Conservation (phyloP, 2,113 vertebrate species). For the Petrocephalus microphthalmus region DNA sequence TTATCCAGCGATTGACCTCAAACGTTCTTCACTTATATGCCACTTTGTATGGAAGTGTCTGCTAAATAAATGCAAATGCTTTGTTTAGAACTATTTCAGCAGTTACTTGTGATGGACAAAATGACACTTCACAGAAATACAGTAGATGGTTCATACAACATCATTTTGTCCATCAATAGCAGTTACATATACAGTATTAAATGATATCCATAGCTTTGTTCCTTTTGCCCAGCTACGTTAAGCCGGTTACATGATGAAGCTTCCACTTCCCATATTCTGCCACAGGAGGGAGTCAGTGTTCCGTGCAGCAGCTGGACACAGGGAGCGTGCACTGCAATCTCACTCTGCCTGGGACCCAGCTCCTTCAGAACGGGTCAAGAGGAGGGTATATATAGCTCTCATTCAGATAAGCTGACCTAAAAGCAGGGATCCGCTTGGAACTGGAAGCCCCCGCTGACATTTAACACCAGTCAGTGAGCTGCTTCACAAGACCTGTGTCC, state of each 20-base stretch:
- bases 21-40: not conserved
- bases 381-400: not conserved
- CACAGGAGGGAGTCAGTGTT: not conserved
- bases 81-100: not conserved
- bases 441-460: not conserved
- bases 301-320: not conserved
- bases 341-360: not conserved
- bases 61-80: not conserved
- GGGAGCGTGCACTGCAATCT: not conserved
- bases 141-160: not conserved
- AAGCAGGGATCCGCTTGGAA: not conserved
- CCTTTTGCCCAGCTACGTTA: not conserved
- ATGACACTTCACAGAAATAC: not conserved
- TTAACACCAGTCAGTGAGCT: not conserved
- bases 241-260: not conserved
- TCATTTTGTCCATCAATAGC: not conserved
- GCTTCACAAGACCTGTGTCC: not conserved
- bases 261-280: not conserved
- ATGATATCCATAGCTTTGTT: not conserved
- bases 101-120: not conserved
- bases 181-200: no score
- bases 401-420: not conserved
- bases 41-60: not conserved
- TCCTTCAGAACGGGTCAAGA: not conserved
- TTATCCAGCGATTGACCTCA: not conserved